These are phyloP conservation scores for Fundulus diaphanus DNA, from an alignment of 2,797 vertebrate species.

Conservation along the genomic window DNA sequence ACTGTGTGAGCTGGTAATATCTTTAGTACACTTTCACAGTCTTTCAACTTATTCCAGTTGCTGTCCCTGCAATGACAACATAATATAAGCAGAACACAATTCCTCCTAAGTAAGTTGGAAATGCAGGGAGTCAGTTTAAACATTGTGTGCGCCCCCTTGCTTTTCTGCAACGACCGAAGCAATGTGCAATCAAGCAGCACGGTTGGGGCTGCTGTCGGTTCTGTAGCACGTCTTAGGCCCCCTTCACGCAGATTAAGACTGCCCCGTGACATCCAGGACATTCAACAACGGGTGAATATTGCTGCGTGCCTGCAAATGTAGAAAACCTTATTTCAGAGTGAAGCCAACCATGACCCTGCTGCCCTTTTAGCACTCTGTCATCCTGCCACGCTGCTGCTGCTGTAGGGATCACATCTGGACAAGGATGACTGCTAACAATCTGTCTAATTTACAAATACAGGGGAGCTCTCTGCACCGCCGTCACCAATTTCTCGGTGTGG, in stretches of 20 bases:
- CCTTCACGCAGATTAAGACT: neutral
- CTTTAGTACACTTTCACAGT: slow-evolving; percentile 61
- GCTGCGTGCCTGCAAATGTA: neutral
- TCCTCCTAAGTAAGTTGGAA: slow-evolving; percentile 6
- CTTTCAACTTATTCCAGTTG: slow-evolving; percentile 66
- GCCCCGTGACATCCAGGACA: neutral
- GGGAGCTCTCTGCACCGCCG: neutral
- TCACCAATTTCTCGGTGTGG: neutral
- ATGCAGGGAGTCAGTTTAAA: slow-evolving; percentile 25
- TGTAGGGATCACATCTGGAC: neutral
- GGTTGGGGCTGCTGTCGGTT: slow-evolving; percentile 45
- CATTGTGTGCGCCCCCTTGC: slow-evolving; percentile 8
- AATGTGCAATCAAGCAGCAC: slow-evolving; percentile 46
- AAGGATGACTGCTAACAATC: neutral
- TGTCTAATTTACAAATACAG: neutral
- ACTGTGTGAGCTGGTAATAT: slow-evolving; percentile 48
- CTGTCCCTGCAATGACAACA: slow-evolving; percentile 45
- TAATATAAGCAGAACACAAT: slow-evolving; percentile 20
- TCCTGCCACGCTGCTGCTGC: neutral
- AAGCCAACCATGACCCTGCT: neutral
- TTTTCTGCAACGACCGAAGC: slow-evolving; percentile 21
- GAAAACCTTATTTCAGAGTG: neutral
- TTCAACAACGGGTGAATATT: neutral
- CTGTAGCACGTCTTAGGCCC: slow-evolving; percentile 6
- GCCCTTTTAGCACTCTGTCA: neutral